Conservation (phyloP, 2,888 invertebrate species). For the Diaperis boleti region DNA sequence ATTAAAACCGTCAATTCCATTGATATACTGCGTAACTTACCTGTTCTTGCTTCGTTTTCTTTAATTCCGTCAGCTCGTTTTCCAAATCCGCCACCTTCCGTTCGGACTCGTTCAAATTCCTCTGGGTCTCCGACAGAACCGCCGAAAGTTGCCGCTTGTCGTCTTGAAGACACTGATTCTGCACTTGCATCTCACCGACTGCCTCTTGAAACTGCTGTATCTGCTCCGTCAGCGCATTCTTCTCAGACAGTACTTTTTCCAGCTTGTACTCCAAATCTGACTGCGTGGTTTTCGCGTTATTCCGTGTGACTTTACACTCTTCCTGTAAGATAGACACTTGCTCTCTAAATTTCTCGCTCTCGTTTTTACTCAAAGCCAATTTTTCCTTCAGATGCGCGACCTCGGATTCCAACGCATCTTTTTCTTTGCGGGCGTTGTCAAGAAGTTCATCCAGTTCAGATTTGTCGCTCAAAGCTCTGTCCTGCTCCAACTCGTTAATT, state of each 20-base stretch:
- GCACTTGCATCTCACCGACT: slow-evolving; percentile 78
- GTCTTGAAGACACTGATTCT: slow-evolving; percentile 85
- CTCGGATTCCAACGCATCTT: slow-evolving; percentile 78
- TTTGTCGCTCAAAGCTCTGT: slow-evolving; percentile 76
- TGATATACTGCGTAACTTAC: too few relatives aligned
- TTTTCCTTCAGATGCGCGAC: slow-evolving; percentile 78
- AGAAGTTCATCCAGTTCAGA: slow-evolving; percentile 80
- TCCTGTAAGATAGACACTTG: slow-evolving; percentile 77
- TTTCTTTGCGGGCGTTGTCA: slow-evolving; percentile 77
- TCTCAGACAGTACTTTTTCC: slow-evolving; percentile 81
- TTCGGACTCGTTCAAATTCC: slow-evolving; percentile 77
- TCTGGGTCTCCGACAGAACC: slow-evolving; percentile 76
- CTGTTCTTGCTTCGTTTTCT: slow-evolving; percentile 73
- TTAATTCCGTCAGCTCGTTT: slow-evolving; percentile 74
- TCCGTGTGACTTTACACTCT: slow-evolving; percentile 82
- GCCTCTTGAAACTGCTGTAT: slow-evolving; percentile 81
- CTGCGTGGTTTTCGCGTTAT: slow-evolving; percentile 88
- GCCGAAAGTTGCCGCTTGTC: slow-evolving; percentile 81
- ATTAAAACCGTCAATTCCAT: slow-evolving; percentile 9
- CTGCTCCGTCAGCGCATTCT: slow-evolving; percentile 77
- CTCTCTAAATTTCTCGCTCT: slow-evolving; percentile 75
- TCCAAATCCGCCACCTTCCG: slow-evolving; percentile 77
- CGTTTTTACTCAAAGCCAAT: slow-evolving; percentile 76
- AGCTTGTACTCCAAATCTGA: slow-evolving; percentile 86
- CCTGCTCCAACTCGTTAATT: slow-evolving; percentile 79